Evolutionary conservation across 2,113 vertebrate genomes (phyloP), one percentile per base, ranked within the genome.

Genomic region (Steatornis caripensis): DNA sequence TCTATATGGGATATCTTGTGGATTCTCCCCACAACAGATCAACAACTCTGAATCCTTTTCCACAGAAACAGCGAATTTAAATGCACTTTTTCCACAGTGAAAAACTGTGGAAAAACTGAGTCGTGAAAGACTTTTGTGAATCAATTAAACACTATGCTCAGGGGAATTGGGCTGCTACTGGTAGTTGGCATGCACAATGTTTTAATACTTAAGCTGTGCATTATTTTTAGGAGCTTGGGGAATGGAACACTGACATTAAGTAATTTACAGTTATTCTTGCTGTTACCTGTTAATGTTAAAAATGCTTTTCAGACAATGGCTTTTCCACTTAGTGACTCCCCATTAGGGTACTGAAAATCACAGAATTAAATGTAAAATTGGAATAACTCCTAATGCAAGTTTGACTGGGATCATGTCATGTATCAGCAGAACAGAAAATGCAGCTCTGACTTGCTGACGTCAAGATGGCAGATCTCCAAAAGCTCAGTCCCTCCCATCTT

Each of bases 401-500:
- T 92, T 87, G 54, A 27, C 43, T 89, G 71, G 54, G 93, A 51
- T 66, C 11, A 3, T 85, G 89, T 85, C 84, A 70, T 2, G 5
- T 45, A 89, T 54, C 65, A 94, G 91, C 53, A 58, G 70, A 89
- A 51, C 41, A 83, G 71, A 74, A 84, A 87, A 77, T 18, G 46
- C 57, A 62, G 74, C 58, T 93, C 57, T 82, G 90, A 43, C 60
- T 92, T 0, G 5, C 70, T 81, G 89, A 69, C 95, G 77, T 94
- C 87, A 92, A 92, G n/a, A 37, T 92, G 88, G 82, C 84, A 93
- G 6, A 72, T 77, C 51, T 91, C 93, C 93, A 94, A 90, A 69
- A 62, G 36, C 46, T 91, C 76, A 36, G 49, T 92, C 62, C 70
- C 37, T 96, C 49, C 96, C 84, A 91, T 90, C 81, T 87, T 93